These are phyloP conservation scores for Sinelater perroti DNA, from an alignment of 2,888 invertebrate genomes.

Conservation along the genomic window DNA sequence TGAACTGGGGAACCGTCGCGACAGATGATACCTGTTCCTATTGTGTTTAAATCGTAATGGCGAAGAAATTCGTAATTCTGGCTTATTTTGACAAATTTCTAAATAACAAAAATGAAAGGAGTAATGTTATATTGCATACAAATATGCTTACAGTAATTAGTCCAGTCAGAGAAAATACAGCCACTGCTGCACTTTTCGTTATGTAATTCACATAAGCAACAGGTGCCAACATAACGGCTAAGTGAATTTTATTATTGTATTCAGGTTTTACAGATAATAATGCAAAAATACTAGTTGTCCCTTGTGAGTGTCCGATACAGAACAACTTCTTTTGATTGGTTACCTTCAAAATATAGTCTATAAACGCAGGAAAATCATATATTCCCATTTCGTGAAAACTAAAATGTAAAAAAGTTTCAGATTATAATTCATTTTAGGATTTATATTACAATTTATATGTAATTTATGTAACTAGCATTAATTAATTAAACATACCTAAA, in stretches of 20 bases:
- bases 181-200: too few species aligned
- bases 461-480: background rate
- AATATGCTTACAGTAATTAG: too few species aligned
- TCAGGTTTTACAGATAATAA: conserved; percentile 74
- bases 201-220: conserved; percentile 64
- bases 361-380: conserved; percentile 85
- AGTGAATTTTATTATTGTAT: conserved; percentile 71
- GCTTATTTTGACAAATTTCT: conserved; percentile 8
- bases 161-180: too few species aligned
- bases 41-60: background rate
- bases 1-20: too few species aligned
- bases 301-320: conserved; percentile 94
- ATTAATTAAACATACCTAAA: background rate
- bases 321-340: conserved; percentile 65
- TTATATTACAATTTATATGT: background rate
- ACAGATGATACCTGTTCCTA: too few species aligned
- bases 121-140: too few species aligned
- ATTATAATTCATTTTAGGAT: background rate
- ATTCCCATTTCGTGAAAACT: conserved; percentile 91
- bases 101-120: background rate
- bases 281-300: conserved; percentile 79
- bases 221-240: conserved; percentile 76
- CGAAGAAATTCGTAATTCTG: conserved; percentile 7
- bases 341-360: conserved; percentile 72
- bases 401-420: conserved; percentile 16